Base-by-base conservation (phyloP, 23 tunicate genomes). In the Oikopleura dioica region DNA sequence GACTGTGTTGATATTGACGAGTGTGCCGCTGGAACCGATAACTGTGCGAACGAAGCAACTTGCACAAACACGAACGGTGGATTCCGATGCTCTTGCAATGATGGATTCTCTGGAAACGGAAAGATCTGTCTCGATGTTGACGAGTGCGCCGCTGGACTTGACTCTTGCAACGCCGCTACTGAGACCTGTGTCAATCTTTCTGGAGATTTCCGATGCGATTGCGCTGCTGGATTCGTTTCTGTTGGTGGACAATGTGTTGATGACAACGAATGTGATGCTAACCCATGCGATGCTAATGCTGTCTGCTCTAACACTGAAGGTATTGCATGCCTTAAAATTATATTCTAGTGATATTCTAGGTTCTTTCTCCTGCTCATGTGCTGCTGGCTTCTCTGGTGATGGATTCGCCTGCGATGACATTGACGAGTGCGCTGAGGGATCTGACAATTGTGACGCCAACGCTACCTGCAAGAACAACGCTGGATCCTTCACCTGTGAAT, bases 381-480 rank as follows among this genome's bases (percentile, higher is more conserved):
- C n/a, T n/a, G n/a, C n/a, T n/a, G n/a, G n/a, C n/a, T n/a, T n/a
- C n/a, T n/a, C n/a, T n/a, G n/a, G n/a, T n/a, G n/a, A n/a, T n/a
- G n/a, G n/a, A n/a, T n/a, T 36, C 2, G 55, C 1, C 76, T 80
- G 82, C 35, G 35, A 26, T 26, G 82, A 80, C 75, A 80, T 75
- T 75, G 44, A 80, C 35, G 82, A 80, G 38, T 80, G 82, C 58
- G 28, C 0, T 24, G 1, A 33, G 1, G 59, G 38, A 1, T 5
- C 1, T 12, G 35, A 80, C 35, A 77, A 77, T 12, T 80, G 82
- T 31, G 38, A 75, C 76, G 4, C 1, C 16, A 51, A 76, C 33
- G 82, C 82, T 21, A 76, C n/a, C 26, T 80, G 82, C 72, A 80
- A 26, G 35, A 80, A 80, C 34, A 75, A 51, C 35, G 50, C 2